Percentiles rank a stretch among this genome's conserved stretches.
Evolutionary conservation across 2,113 vertebrate genomes (phyloP).

Genomic region (Edolisoma coerulescens): DNA sequence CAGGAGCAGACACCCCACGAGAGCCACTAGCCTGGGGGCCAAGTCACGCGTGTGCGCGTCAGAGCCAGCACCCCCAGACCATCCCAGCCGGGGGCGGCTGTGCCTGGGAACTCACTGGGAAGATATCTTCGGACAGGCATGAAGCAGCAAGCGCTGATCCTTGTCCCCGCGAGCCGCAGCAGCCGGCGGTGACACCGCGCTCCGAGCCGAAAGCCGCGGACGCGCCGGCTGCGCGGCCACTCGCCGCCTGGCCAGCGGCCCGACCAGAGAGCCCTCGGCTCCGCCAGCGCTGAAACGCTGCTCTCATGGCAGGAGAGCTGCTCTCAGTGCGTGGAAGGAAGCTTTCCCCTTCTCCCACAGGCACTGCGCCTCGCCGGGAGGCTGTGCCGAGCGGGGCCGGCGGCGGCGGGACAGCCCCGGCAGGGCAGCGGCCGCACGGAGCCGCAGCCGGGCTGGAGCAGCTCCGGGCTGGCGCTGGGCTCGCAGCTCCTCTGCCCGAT

Average conservation of each 20-base stretch:
- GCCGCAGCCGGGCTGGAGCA: not conserved
- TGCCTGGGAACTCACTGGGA: not conserved
- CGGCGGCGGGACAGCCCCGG: no score
- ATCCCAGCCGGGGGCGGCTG: fast-evolving
- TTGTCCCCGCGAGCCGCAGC: not conserved
- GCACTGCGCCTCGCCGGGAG: not conserved
- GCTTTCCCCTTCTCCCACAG: not conserved
- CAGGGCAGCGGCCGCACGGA: fast-evolving
- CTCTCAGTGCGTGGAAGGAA: not conserved
- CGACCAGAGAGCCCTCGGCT: not conserved
- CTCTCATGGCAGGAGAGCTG: not conserved
- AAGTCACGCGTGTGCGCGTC: fast-evolving
- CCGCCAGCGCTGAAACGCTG: not conserved
- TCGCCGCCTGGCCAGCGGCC: not conserved
- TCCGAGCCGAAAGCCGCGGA: fast-evolving
- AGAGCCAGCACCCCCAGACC: not conserved
- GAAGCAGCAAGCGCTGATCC: not conserved
- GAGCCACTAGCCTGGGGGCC: not conserved
- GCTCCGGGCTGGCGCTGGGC: not conserved
- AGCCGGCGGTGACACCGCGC: not conserved
- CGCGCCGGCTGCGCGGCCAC: fast-evolving
- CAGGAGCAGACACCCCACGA: not conserved
- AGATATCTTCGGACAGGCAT: not conserved
- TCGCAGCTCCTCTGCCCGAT: not conserved
- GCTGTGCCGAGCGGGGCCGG: no score